Evolutionary conservation across 2,797 vertebrate species (phyloP).

Genomic region (Phataginus tricuspis): DNA sequence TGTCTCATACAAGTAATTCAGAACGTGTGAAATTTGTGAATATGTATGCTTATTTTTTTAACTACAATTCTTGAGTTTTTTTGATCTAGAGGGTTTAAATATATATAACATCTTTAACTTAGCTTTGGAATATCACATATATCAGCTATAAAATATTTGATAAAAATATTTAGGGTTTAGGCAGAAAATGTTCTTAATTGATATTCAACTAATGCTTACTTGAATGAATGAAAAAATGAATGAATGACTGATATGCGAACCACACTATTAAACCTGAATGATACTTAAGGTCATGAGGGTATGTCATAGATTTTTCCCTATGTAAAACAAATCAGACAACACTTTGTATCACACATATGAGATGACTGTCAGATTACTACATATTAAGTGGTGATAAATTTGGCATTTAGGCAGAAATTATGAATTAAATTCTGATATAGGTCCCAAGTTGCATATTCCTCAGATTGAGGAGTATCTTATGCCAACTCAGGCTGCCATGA

Average conservation of each 20-base stretch:
- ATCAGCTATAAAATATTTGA: not conserved
- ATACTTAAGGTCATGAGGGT: not conserved
- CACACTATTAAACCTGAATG: not conserved
- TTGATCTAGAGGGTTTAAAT: not conserved
- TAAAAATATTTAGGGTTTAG: not conserved
- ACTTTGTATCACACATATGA: not conserved
- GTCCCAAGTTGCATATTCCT: not conserved
- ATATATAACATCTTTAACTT: not conserved
- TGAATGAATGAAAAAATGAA: not conserved
- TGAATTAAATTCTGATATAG: conserved; percentile 1
- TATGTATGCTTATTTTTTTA: not conserved
- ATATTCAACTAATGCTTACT: conserved; percentile 24
- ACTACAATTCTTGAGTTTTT: not conserved
- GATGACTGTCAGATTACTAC: not conserved
- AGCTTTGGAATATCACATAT: not conserved
- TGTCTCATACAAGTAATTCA: not conserved
- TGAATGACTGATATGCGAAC: not conserved
- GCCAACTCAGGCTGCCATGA: not conserved
- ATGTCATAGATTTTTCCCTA: not conserved
- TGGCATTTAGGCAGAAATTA: conserved; percentile 30
- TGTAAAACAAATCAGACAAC: conserved; percentile 14
- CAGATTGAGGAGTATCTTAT: not conserved
- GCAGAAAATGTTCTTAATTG: not conserved
- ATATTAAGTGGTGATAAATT: not conserved
- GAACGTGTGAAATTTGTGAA: not conserved